Percentiles rank a stretch among this genome's conserved stretches.
Evolutionary conservation across 1,140 invertebrate species (phyloP).

Genomic region (Nixonia krombeini): DNA sequence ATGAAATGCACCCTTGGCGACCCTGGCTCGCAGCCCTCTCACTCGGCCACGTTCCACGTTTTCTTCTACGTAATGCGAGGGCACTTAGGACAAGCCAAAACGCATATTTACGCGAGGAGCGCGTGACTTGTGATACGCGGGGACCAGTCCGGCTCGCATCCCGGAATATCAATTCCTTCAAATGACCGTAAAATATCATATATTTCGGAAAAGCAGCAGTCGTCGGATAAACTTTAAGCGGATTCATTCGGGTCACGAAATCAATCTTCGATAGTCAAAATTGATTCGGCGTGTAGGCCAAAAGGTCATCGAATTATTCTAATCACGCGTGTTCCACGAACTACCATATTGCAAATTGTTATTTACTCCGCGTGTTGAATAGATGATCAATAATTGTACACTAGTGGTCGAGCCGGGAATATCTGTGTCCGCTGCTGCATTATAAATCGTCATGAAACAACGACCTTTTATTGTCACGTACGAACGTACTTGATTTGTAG

Average conservation of each 20-base stretch:
- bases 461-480: slow-evolving; percentile 30
- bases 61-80: slow-evolving; percentile 40
- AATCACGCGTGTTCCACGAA: too few relatives aligned
- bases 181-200: slow-evolving; percentile 50
- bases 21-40: slow-evolving; percentile 44
- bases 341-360: too few relatives aligned
- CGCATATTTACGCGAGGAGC: slow-evolving; percentile 63
- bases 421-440: too few relatives aligned
- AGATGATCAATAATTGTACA: too few relatives aligned
- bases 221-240: neutral
- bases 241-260: slow-evolving; percentile 29
- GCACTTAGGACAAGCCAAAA: slow-evolving; percentile 44
- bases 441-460: slow-evolving; percentile 20
- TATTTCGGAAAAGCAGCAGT: slow-evolving; percentile 29
- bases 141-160: slow-evolving; percentile 32
- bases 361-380: too few relatives aligned
- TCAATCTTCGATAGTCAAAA: slow-evolving; percentile 7
- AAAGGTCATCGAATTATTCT: too few relatives aligned
- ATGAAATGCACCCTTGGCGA: slow-evolving; percentile 70
- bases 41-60: slow-evolving; percentile 27
- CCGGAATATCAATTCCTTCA: slow-evolving; percentile 61
- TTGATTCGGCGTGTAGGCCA: neutral
- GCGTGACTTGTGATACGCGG: slow-evolving; percentile 54
- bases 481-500: slow-evolving; percentile 20
- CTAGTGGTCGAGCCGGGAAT: too few relatives aligned